Base-by-base conservation (phyloP, 2,113 vertebrate species). In the Cryptomyrus ogoouensis region DNA sequence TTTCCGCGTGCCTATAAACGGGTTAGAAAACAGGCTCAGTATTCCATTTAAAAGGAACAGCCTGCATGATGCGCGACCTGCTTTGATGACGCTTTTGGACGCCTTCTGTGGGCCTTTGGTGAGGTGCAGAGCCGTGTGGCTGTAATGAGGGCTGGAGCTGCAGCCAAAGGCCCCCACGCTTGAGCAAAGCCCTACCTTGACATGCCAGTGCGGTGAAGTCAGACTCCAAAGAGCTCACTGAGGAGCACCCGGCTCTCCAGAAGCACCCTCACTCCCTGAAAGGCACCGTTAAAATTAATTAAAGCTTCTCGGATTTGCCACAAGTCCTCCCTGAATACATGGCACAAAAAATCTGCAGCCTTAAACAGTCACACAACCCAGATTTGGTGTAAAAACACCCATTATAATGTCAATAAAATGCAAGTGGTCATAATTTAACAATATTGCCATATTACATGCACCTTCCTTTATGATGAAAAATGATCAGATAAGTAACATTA, bases 201-300 rank as follows among this genome's bases (percentile, higher is more conserved):
- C 94, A 95, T 98, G 96, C 98, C 97, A 39, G 94, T 93, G 95
- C 88, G 94, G 96, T 99, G 98, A 99, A 97, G 97, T 98, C 94
- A 99, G 98, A 96, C 93, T 97, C 92, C 95, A 98, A 98, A 96
- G 95, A 98, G 96, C 92, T 95, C 93, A 94, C 95, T 93, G 95
- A 94, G 94, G 95, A 96, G 97, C 96, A 96, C 96, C 96, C 93
- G 92, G 95, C 95, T 94, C 95, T 96, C 96, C 97, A 97, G 92
- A 94, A 96, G 96, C 93, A 96, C 96, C 95, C 94, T 96, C 97
- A 96, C 95, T 95, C 96, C 94, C 96, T 96, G 97, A 98, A 97
- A 98, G 97, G 97, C 97, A 97, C 97, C 97, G 98, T 98, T 97
- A 97, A 97, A 97, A 98, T 98, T 97, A 98, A 99, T 99, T 97